These are phyloP conservation scores for Pseudomyrmex dendroicus DNA, from an alignment of 1,140 invertebrate species.

Conservation along the genomic window DNA sequence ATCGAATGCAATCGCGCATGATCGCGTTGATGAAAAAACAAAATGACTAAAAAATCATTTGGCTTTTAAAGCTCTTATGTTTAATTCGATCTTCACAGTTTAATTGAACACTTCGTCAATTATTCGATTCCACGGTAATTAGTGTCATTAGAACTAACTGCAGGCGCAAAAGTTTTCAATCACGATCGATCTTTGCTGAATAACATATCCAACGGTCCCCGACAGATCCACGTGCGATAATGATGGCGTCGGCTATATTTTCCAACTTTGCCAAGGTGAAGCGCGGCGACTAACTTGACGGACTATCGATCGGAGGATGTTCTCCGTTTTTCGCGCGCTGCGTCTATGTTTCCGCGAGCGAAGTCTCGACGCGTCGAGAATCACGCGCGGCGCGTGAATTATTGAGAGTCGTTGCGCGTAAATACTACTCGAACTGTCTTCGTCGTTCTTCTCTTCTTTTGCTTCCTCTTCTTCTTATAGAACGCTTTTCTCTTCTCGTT, in stretches of 20 bases:
- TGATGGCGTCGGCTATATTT: constrained; percentile 10
- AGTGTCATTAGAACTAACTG: not conserved
- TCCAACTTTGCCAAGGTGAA: constrained; percentile 1
- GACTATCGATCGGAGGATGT: constrained; percentile 30
- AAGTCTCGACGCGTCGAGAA: constrained; percentile 59
- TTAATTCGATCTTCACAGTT: not conserved
- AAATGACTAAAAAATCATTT: not conserved
- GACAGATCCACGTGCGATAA: too few relatives aligned
- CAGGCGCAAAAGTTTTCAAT: too few relatives aligned
- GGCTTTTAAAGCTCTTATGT: not conserved
- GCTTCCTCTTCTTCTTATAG: too few relatives aligned
- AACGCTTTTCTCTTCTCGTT: constrained; percentile 28
- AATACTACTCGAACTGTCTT: constrained; percentile 69
- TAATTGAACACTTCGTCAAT: not conserved
- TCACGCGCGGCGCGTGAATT: constrained; percentile 77
- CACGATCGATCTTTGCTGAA: not conserved
- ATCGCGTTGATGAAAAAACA: not conserved
- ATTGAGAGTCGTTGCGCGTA: constrained; percentile 74
- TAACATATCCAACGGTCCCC: not conserved
- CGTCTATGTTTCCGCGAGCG: not conserved
- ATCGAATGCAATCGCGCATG: not conserved
- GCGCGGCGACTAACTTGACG: constrained; percentile 2
- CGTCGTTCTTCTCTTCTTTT: constrained; percentile 59
- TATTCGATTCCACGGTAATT: not conserved
- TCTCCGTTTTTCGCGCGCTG: constrained; percentile 1